These are phyloP conservation scores for Artibeus jamaicensis DNA, from an alignment of 2,797 vertebrate species.

Conservation along the genomic window DNA sequence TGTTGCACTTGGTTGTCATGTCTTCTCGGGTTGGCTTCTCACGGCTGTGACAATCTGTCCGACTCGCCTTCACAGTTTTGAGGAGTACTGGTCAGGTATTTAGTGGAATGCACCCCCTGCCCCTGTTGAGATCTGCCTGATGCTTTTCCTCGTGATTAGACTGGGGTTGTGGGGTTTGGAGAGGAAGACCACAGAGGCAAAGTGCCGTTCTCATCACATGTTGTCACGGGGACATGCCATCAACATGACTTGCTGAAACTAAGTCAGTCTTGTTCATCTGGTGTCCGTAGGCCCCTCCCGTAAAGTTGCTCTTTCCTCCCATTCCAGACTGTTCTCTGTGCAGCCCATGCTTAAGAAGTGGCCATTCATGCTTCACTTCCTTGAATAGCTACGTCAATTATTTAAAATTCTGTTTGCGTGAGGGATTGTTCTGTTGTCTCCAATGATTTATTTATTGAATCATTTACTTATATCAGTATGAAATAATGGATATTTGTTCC, in stretches of 20 bases:
- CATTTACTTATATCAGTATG: neutral
- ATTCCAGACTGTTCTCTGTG: neutral
- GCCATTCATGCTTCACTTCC: neutral
- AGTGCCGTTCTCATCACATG: neutral
- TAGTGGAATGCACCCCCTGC: neutral
- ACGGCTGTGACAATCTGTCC: neutral
- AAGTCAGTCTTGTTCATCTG: neutral
- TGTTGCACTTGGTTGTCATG: neutral
- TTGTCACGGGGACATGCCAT: accelerated
- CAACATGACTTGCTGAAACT: accelerated
- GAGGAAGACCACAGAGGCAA: neutral
- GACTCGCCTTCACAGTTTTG: neutral
- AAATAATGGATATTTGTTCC: neutral
- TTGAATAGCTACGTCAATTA: neutral
- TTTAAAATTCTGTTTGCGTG: neutral
- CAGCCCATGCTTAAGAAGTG: neutral
- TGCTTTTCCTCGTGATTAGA: neutral
- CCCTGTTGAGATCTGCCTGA: neutral
- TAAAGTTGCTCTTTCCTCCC: neutral
- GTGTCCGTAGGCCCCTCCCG: neutral
- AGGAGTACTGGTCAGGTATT: neutral
- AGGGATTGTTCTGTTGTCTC: neutral
- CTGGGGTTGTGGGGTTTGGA: neutral
- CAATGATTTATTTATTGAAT: neutral
- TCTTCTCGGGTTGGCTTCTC: neutral